Evolutionary conservation across 2,888 invertebrate species (phyloP), one percentile per base, ranked within the genome.

Genomic region (Amphipoea lucens): DNA sequence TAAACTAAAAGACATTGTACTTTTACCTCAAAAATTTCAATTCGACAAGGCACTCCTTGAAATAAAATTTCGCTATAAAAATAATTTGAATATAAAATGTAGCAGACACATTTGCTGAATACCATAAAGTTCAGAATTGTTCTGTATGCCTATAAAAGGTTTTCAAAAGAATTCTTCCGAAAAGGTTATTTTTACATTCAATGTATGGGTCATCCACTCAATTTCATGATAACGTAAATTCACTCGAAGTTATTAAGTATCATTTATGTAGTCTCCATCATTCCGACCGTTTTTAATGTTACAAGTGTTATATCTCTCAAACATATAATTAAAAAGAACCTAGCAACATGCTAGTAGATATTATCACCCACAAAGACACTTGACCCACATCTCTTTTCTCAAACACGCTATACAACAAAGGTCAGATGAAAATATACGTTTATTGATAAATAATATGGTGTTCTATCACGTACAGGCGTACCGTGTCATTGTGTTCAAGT

Each of bases 331-430:
- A 76, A 73, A 85, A 81, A 54, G 45, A 65, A 57, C 67, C 62
- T 77, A 82, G 76, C 48, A 82, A 76, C 75, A 79, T 74, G 66
- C 69, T 80, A 69, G 51, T 66, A 74, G 78, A 42, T 76, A 81
- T 81, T 87, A 84, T 79, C 77, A 82, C 73, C 70, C 54, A 78
- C 83, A 83, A 86, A 89, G 86, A 76, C 86, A 90, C 92, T 91
- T 94, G 93, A 93, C 94, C 94, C 74, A 92, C 83, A 90, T 94
- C 70, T 89, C 82, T 81, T 87, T 89, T 90, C 90, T 90, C 81
- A 82, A 83, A 88, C 88, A 90, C 82, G 90, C 87, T 86, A 86
- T 89, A 88, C 87, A 88, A 69, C 87, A 91, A 91, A 93, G 93
- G 91, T 92, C 92, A 92, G 80, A 91, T 88, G 88, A 89, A 91